Evolutionary conservation across 2,113 vertebrate species (phyloP), one percentile per base, ranked within the genome.

Genomic region (Thamnaconus septentrionalis): DNA sequence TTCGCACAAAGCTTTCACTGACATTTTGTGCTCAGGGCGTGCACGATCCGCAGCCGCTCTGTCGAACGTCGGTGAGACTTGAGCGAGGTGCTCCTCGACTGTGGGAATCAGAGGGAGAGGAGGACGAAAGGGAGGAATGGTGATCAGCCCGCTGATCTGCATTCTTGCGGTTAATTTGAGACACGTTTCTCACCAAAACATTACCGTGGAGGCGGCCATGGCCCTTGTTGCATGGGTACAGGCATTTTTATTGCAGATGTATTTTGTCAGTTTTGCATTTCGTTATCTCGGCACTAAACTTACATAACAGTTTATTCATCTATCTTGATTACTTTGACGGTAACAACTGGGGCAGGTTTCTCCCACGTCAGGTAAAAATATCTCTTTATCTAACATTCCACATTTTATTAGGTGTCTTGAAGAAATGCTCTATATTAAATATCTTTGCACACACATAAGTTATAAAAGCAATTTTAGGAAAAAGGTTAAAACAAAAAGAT

Each of bases 1-100:
- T 53, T 47, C 5, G 61, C 41, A 8, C 55, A 71, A 12, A 41
- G 76, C 78, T 71, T 80, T 64, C 72, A 74, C 60, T 56, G 78
- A 61, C 44, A 70, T 69, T 1, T 62, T 46, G 31, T 4, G 9
- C 8, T 57, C 53, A 48, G 62, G 50, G 41, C 59, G 47, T 51
- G 31, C 44, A n/a, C 53, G 50, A 63, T 39, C 44, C 18, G 5
- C 71, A 57, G 61, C 8, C 51, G 5, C 6, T 5, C 52, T 58
- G 11, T 43, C 11, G 5, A 39, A 5, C 49, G 58, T 10, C 53
- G 7, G 47, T 5, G 39, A 66, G 80, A 68, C 64, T 71, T 66
- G 67, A 73, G 50, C 57, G 39, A 6, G 60, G 8, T 52, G n/a
- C n/a, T 39, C 51, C 42, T 42, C 57, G 44, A 64, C 10, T 1